These are phyloP conservation scores for Petrolisthes manimaculis DNA, from an alignment of 2,888 invertebrate species.

Conservation along the genomic window DNA sequence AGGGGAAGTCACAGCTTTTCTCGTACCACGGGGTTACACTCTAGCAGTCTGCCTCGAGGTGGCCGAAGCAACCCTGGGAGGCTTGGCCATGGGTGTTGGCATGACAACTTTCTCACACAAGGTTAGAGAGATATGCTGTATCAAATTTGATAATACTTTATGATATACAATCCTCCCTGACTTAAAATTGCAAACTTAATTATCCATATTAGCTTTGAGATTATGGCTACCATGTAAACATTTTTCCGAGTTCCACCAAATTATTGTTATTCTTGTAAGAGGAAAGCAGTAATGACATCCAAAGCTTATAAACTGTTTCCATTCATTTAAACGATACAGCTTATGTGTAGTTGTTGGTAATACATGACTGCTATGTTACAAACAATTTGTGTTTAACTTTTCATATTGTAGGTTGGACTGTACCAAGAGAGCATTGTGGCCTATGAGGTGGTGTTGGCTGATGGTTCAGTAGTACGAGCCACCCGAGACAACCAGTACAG, in stretches of 20 bases:
- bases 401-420: constrained; percentile 73
- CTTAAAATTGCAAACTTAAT: too few species aligned
- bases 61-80: constrained; percentile 79
- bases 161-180: too few species aligned
- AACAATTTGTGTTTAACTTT: constrained; percentile 30
- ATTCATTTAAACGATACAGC: too few species aligned
- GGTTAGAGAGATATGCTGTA: constrained; percentile 56
- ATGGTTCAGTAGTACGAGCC: constrained; percentile 76
- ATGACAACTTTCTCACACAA: constrained; percentile 83
- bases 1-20: constrained; percentile 76
- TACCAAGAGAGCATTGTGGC: constrained; percentile 78
- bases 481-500: constrained; percentile 74
- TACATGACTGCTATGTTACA: background rate
- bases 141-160: too few species aligned
- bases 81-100: constrained; percentile 79
- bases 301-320: too few species aligned
- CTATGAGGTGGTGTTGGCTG: constrained; percentile 78
- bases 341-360: background rate
- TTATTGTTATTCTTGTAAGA: too few species aligned
- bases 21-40: constrained; percentile 77
- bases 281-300: too few species aligned
- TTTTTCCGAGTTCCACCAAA: too few species aligned
- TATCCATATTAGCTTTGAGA: too few species aligned
- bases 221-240: too few species aligned
- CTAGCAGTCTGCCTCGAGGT: constrained; percentile 79